A percentile compares a stretch with the other conserved stretches of the same genome.
phyloP scores from a whole-genome alignment of 2,113 vertebrate genomes.

The Eurypyga helias region DNA sequence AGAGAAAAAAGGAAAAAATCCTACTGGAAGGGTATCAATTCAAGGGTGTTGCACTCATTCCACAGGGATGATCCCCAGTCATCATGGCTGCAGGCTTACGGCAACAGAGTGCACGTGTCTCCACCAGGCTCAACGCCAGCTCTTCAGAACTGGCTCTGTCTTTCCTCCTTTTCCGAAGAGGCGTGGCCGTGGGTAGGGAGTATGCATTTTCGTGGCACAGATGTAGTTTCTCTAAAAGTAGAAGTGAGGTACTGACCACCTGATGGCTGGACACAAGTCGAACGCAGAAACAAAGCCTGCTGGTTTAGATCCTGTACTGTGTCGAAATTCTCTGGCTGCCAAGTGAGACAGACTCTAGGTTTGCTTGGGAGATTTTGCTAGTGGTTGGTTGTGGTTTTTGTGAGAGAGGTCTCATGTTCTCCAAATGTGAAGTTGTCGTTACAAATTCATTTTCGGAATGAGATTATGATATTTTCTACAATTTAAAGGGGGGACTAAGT shows the following conservation, averaged over 20 bases:
- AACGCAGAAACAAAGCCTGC: neutral
- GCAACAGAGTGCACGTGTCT: neutral
- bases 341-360: neutral
- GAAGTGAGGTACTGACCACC: neutral
- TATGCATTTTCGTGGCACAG: neutral
- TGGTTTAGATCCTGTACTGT: rapidly evolving
- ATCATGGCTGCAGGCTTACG: neutral
- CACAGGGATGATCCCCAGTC: neutral
- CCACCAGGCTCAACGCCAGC: neutral
- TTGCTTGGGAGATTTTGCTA: neutral
- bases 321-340: neutral
- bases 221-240: neutral
- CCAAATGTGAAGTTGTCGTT: neutral
- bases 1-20: neutral
- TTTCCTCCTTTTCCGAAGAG: neutral
- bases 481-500: neutral
- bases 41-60: neutral
- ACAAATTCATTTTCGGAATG: neutral
- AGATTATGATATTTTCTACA: neutral
- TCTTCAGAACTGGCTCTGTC: neutral
- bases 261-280: neutral
- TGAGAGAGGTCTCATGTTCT: neutral
- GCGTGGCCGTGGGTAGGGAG: no score
- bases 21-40: neutral
- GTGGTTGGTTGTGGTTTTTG: neutral